These are phyloP conservation scores for Pheosia tremula DNA, from an alignment of 2,888 invertebrate genomes.

Conservation along the genomic window DNA sequence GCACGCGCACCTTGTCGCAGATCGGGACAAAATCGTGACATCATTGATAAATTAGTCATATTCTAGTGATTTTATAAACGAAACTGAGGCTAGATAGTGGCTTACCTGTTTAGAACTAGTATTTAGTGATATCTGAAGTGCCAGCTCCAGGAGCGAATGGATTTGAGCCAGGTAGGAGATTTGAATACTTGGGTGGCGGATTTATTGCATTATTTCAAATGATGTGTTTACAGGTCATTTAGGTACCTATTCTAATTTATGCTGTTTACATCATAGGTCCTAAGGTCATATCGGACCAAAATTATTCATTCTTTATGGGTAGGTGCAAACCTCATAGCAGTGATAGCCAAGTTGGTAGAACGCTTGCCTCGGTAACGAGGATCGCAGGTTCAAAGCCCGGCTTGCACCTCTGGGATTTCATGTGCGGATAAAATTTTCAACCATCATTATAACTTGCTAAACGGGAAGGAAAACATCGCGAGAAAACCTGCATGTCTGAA, in stretches of 20 bases:
- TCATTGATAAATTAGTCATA: not conserved
- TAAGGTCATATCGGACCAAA: too few relatives aligned
- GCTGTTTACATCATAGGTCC: too few relatives aligned
- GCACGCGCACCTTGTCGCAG: constrained; percentile 4
- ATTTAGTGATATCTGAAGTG: constrained; percentile 14
- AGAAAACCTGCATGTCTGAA: too few relatives aligned
- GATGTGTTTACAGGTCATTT: not conserved
- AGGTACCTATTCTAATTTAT: not conserved
- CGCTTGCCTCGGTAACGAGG: too few relatives aligned
- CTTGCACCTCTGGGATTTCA: too few relatives aligned
- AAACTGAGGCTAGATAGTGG: not conserved
- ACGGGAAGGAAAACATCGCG: too few relatives aligned
- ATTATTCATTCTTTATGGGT: too few relatives aligned
- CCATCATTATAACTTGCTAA: too few relatives aligned
- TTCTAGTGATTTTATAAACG: not conserved
- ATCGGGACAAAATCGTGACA: constrained; percentile 1
- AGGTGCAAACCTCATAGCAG: too few relatives aligned
- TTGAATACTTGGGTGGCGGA: constrained; percentile 21
- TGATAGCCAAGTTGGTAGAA: too few relatives aligned
- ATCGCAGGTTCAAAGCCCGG: too few relatives aligned
- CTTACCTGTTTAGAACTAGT: constrained; percentile 3
- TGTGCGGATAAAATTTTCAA: too few relatives aligned
- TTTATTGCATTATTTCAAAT: not conserved
- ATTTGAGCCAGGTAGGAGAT: constrained; percentile 61
- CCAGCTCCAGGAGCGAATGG: constrained; percentile 40